Base-by-base conservation (phyloP, 2,888 invertebrate species). In the Sericinus montela region DNA sequence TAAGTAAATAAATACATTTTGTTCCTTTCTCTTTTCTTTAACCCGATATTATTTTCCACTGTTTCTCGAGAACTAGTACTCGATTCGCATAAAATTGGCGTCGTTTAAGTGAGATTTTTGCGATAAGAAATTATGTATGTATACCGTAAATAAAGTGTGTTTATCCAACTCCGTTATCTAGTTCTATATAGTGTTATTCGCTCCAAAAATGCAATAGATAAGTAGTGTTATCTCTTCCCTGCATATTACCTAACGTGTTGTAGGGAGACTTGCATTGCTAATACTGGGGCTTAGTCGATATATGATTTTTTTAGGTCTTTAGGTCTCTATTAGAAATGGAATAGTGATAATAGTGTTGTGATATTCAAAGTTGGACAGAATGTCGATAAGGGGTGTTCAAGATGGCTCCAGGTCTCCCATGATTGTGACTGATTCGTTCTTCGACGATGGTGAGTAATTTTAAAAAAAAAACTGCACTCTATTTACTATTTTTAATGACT, bases 371-470 rank as follows among this genome's bases (percentile, higher is more conserved):
- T 14, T 14, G 19, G 8, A 13, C 30, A 53, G 19, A 50, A 89
- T 89, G 89, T 85, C 89, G 8, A 82, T 80, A 13, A 60, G 89
- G 63, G 89, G 89, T 3, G 82, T 89, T 5, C 80, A 75, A 36
- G 89, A 89, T 46, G 89, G 86, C 1, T 72, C 82, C 7, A 67
- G 86, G 37, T 85, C 88, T 0, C 87, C 88, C 0, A 65, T 73
- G 48, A 82, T 86, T 55, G 61, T 87, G 41, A 76, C 79, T 0
- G 89, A 89, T 54, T 87, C 81, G 0, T 89, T 88, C 67, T 88
- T 86, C 59, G 88, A 89, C 54, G 87, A 60, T 51, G 74, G 87
- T 86, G 70, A 84, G 85, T 58, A 19, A 19, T 19, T 19, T 19
- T 19, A n/a, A n/a, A n/a, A n/a, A n/a, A n/a, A n/a, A n/a, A n/a